These are phyloP conservation scores for Prunella strophiata DNA, from an alignment of 2,797 vertebrate species.

Conservation along the genomic window DNA sequence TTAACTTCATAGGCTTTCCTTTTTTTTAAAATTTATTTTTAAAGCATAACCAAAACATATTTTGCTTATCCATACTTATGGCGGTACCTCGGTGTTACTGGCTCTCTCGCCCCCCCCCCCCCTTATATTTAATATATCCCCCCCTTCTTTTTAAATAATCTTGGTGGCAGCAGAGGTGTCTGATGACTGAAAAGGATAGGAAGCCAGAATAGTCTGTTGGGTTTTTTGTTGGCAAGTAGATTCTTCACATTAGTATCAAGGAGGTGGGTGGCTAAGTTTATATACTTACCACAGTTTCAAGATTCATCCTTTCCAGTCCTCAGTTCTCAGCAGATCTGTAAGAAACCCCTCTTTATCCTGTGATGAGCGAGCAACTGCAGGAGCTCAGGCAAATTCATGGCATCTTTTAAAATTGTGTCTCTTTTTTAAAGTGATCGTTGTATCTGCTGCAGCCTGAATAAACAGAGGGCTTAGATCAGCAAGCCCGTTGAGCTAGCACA, in stretches of 20 bases:
- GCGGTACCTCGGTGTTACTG: background rate
- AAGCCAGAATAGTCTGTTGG: background rate
- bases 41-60: background rate
- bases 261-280: background rate
- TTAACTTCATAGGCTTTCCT: background rate
- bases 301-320: background rate
- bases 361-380: background rate
- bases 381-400: background rate
- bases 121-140: background rate
- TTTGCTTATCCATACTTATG: background rate
- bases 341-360: background rate
- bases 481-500: background rate
- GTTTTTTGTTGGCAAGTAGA: background rate
- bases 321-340: background rate
- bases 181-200: background rate
- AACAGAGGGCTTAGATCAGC: background rate
- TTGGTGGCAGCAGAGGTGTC: background rate
- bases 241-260: background rate
- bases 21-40: background rate
- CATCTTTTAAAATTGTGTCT: background rate
- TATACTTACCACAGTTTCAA: background rate
- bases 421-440: background rate
- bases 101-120: accelerated
- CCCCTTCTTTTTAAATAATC: background rate
- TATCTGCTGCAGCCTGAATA: background rate